A percentile compares a stretch with the other conserved stretches of the same genome.
Evolutionary conservation across 2,113 vertebrate genomes (phyloP).

Genomic region (Chionomys nivalis): DNA sequence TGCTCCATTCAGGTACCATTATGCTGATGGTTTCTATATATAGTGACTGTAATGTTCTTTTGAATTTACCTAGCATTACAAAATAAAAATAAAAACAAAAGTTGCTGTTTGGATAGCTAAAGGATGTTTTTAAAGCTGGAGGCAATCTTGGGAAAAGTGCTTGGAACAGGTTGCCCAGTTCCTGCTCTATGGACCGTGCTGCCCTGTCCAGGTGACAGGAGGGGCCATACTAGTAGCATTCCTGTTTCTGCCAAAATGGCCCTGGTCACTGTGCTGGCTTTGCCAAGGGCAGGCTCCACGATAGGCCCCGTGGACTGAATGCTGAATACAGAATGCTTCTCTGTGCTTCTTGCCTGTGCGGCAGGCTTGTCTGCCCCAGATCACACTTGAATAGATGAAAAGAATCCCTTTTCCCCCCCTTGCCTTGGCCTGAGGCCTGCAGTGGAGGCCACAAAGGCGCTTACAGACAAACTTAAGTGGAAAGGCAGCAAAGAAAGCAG

Average conservation of each 20-base stretch:
- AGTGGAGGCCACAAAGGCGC: slow-evolving; percentile 71
- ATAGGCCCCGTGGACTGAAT: slow-evolving; percentile 30
- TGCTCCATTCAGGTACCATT: neutral
- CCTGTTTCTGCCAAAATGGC: slow-evolving; percentile 33
- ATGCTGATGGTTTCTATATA: neutral
- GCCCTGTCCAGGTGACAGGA: slow-evolving; percentile 59
- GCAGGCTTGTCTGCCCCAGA: slow-evolving; percentile 81
- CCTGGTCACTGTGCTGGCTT: neutral
- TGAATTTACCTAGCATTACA: neutral
- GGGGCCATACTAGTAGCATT: neutral
- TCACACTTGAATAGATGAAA: slow-evolving; percentile 83
- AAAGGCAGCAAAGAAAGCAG: slow-evolving; percentile 43
- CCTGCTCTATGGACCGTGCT: neutral
- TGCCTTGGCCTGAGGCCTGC: slow-evolving; percentile 71
- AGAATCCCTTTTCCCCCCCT: slow-evolving; percentile 75
- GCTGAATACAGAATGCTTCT: slow-evolving; percentile 76
- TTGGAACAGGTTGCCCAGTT: neutral
- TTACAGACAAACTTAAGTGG: slow-evolving; percentile 54
- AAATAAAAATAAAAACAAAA: neutral
- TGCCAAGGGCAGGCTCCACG: slow-evolving; percentile 53
- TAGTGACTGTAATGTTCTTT: neutral
- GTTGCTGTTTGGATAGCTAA: neutral
- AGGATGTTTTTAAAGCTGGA: neutral
- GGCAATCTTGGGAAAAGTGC: neutral
- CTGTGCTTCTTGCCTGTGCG: slow-evolving; percentile 72